A percentile compares a stretch with the other conserved stretches of the same genome.
These are phyloP conservation scores for Glossophaga mutica DNA, from an alignment of 2,797 vertebrate genomes.

Conservation along the genomic window DNA sequence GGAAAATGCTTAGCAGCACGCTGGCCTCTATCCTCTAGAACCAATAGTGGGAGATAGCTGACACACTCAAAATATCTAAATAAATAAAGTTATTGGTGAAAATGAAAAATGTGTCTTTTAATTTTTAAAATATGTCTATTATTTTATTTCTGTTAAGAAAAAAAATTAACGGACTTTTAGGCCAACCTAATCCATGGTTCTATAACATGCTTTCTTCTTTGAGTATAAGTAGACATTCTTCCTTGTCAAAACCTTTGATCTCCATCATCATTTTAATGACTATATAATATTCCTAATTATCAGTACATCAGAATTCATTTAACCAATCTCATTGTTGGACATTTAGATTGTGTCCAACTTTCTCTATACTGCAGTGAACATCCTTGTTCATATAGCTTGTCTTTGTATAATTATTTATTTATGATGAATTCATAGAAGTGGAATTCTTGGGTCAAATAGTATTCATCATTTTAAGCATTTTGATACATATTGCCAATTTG, in stretches of 20 bases:
- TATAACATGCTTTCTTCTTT: background rate
- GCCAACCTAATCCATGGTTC: background rate
- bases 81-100: background rate
- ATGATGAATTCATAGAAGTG: background rate
- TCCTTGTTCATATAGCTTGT: background rate
- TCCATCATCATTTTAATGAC: background rate
- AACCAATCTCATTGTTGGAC: background rate
- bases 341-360: background rate
- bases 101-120: background rate
- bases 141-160: no score
- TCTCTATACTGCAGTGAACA: background rate
- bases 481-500: background rate
- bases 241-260: background rate
- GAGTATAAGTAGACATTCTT: background rate
- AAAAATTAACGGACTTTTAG: background rate
- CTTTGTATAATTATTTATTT: background rate
- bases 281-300: background rate
- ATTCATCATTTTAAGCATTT: background rate
- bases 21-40: background rate
- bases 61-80: background rate
- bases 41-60: background rate
- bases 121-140: no score
- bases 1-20: background rate
- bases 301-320: conserved; percentile 5
- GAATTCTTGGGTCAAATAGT: background rate